phyloP scores from a whole-genome alignment of 2,888 invertebrate genomes.

The Sipunculus nudus region DNA sequence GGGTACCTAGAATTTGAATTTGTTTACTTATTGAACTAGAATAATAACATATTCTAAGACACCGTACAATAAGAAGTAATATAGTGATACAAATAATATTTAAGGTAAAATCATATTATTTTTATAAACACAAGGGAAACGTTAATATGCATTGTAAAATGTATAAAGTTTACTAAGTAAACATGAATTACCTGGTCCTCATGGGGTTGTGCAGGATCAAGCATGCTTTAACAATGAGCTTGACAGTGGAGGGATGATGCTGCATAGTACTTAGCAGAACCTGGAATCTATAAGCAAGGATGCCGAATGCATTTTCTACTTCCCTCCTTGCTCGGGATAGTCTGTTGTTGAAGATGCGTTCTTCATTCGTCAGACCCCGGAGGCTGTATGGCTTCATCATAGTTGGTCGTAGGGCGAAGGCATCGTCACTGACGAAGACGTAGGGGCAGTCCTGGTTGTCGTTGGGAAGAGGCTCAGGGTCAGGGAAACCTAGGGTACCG shows the following conservation, averaged over 20 bases:
- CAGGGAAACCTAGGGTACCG: constrained; percentile 4
- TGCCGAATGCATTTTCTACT: not conserved
- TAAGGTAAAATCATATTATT: too few relatives aligned
- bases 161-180: too few relatives aligned
- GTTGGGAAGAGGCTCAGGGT: not conserved
- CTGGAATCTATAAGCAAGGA: constrained; percentile 8
- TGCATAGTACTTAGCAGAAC: constrained; percentile 23
- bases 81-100: too few relatives aligned
- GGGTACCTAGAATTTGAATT: too few relatives aligned
- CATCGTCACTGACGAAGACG: constrained; percentile 11
- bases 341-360: not conserved
- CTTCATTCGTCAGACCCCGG: not conserved
- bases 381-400: constrained; percentile 15
- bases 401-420: constrained; percentile 9
- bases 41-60: too few relatives aligned
- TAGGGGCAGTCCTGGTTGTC: constrained; percentile 6
- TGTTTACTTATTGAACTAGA: too few relatives aligned
- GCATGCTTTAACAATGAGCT: constrained; percentile 19
- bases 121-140: too few relatives aligned
- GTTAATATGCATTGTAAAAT: too few relatives aligned
- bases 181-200: constrained; percentile 12
- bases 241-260: constrained; percentile 21
- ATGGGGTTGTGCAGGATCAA: constrained; percentile 6
- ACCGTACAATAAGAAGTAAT: too few relatives aligned
- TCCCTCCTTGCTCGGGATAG: too few relatives aligned